phyloP scores from a whole-genome alignment of 2,113 vertebrate genomes.

The Pyxicephalus adspersus region DNA sequence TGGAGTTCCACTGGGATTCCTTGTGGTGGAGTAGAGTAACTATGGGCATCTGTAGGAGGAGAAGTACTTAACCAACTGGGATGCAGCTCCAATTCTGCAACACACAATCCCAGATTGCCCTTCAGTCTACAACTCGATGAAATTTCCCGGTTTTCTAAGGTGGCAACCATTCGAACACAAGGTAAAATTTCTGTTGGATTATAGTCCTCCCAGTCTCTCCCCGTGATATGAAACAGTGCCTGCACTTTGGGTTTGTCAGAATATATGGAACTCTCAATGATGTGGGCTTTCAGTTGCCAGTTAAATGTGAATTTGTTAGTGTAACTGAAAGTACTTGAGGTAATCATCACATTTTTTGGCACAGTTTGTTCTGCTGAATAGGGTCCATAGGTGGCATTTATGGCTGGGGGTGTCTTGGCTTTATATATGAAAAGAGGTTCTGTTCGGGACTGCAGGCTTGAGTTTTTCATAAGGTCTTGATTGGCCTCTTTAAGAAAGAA shows the following conservation, averaged over 20 bases:
- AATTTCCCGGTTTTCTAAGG: conserved; percentile 81
- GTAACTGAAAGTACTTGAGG: conserved; percentile 67
- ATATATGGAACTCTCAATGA: conserved; percentile 82
- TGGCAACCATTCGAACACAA: conserved; percentile 83
- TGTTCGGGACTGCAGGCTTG: conserved; percentile 84
- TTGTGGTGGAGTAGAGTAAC: conserved; percentile 64
- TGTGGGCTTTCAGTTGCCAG: conserved; percentile 81
- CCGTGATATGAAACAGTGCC: conserved; percentile 87
- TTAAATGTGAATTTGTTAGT: conserved; percentile 74
- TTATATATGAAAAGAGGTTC: conserved; percentile 87
- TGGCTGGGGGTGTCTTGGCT: conserved; percentile 72
- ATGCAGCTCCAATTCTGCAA: conserved; percentile 86
- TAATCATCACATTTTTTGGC: conserved; percentile 81
- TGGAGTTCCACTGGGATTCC: conserved; percentile 85
- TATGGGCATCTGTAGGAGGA: conserved; percentile 71
- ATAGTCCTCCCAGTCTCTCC: conserved; percentile 84
- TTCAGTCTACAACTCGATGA: conserved; percentile 83
- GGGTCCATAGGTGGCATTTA: conserved; percentile 91
- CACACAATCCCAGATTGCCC: conserved; percentile 88
- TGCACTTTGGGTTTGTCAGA: conserved; percentile 86
- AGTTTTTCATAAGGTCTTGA: conserved; percentile 90
- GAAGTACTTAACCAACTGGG: conserved; percentile 85
- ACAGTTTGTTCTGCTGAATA: conserved; percentile 76
- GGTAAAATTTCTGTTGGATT: conserved; percentile 75
- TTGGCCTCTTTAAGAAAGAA: conserved; percentile 92